A percentile compares a stretch with the other conserved stretches of the same genome.
Conservation (phyloP, 2,113 vertebrate species). For the Gobius niger region DNA sequence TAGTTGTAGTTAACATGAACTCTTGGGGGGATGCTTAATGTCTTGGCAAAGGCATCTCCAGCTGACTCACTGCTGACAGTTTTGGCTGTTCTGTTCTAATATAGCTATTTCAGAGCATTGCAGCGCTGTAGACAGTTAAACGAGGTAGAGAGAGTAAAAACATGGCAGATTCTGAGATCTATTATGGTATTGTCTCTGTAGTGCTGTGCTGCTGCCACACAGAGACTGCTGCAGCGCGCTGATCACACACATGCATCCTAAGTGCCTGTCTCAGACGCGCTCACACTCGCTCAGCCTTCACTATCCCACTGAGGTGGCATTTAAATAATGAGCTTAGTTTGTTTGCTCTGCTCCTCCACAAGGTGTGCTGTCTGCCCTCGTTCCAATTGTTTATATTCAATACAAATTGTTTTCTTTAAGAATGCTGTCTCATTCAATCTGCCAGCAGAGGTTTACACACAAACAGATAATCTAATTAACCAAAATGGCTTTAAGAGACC, state of each 20-base stretch:
- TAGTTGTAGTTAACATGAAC: constrained; percentile 32
- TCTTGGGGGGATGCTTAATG: constrained; percentile 15
- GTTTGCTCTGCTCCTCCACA: constrained; percentile 46
- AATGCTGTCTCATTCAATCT: constrained; percentile 25
- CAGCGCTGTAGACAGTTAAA: constrained; percentile 22
- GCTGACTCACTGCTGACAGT: constrained; percentile 10
- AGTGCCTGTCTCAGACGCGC: constrained; percentile 22
- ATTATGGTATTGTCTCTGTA: constrained; percentile 45
- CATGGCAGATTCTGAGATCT: constrained; percentile 46
- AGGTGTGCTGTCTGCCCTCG: constrained; percentile 39
- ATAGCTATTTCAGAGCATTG: constrained; percentile 20
- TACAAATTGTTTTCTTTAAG: constrained; percentile 51
- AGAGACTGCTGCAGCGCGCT: constrained; percentile 43
- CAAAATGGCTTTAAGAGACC: constrained; percentile 10
- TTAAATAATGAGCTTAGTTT: constrained; percentile 76
- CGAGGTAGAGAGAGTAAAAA: constrained; percentile 22
- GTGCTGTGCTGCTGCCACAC: constrained; percentile 28
- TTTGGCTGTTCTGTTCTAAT: constrained; percentile 18
- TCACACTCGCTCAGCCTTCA: constrained; percentile 37
- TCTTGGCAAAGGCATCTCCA: constrained; percentile 18
- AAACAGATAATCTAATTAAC: constrained; percentile 28
- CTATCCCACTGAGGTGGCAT: constrained; percentile 65
- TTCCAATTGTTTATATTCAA: constrained; percentile 36
- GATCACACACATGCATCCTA: constrained; percentile 25
- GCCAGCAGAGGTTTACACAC: constrained; percentile 29